Evolutionary conservation across 2,797 vertebrate species (phyloP), one percentile per base, ranked within the genome.

Genomic region (Anabas testudineus): DNA sequence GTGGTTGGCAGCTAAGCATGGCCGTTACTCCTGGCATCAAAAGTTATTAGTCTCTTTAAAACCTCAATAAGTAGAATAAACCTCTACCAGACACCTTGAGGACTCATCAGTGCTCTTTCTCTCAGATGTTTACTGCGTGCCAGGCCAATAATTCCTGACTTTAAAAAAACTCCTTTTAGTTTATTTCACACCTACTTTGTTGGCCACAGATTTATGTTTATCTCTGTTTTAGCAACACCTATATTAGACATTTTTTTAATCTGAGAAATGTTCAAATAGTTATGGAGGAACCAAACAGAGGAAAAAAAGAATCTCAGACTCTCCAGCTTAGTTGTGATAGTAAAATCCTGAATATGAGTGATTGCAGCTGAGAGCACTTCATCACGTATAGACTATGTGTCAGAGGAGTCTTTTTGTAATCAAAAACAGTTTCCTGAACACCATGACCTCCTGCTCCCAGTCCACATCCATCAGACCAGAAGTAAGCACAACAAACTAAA

Each of bases 21-120:
- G 55, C 48, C 82, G 76, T 83, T 89, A 64, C 84, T 87, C 70
- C 73, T 85, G 73, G 78, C 83, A 71, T 81, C 61, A 84, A 77
- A 76, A 69, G 65, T 56, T 58, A 55, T 67, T 56, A 59, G 52
- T 39, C 1, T 3, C 56, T 62, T 72, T 69, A 55, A 71, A 68
- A 70, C 49, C 21, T 37, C 36, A 42, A 48, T 51, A 63, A 51
- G 81, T 59, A 81, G 73, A 64, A 64, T 28, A 19, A 34, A 56
- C 22, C 13, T 52, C 54, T 16, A 48, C 59, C 21, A 42, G 48
- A 58, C 28, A 70, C 19, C 63, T 56, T 30, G 54, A 65, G 32
- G 19, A 62, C 19, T 46, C 26, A 13, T 34, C 21, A 10, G 3
- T 26, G 19, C 53, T 41, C 52, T 19, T 70, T 43, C 24, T 46